phyloP scores from a whole-genome alignment of 2,113 vertebrate species.

The Arenaria interpres region DNA sequence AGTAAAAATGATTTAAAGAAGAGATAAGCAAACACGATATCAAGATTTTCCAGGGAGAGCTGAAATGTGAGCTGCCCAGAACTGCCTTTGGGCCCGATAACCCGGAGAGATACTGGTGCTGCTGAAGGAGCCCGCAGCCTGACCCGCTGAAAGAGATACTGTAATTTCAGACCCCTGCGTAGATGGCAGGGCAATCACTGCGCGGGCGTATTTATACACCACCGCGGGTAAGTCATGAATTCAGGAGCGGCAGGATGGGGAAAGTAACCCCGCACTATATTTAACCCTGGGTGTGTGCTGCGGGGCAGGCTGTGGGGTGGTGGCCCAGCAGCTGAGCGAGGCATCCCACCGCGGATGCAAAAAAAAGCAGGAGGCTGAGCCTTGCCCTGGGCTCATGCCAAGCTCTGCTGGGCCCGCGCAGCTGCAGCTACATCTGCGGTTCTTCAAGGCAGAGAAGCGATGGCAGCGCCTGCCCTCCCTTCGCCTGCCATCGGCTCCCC shows the following conservation, averaged over 20 bases:
- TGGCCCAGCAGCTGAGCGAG: background rate
- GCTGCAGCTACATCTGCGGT: background rate
- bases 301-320: constrained; percentile 30
- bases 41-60: background rate
- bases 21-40: background rate
- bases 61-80: background rate
- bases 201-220: background rate
- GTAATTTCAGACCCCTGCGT: background rate
- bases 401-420: background rate
- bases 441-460: background rate
- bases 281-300: constrained; percentile 32
- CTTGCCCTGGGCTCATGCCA: background rate
- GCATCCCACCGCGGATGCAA: background rate
- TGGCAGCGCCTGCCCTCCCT: background rate
- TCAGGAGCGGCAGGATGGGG: background rate
- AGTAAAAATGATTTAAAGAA: background rate
- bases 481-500: background rate
- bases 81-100: background rate
- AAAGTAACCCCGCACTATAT: background rate
- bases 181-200: background rate
- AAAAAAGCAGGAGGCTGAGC: background rate
- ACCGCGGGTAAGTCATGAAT: background rate
- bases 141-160: constrained; percentile 25
- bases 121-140: background rate
- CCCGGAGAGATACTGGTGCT: accelerated